Base-by-base conservation (phyloP, 2,797 vertebrate genomes). In the Phalanger gymnotis region DNA sequence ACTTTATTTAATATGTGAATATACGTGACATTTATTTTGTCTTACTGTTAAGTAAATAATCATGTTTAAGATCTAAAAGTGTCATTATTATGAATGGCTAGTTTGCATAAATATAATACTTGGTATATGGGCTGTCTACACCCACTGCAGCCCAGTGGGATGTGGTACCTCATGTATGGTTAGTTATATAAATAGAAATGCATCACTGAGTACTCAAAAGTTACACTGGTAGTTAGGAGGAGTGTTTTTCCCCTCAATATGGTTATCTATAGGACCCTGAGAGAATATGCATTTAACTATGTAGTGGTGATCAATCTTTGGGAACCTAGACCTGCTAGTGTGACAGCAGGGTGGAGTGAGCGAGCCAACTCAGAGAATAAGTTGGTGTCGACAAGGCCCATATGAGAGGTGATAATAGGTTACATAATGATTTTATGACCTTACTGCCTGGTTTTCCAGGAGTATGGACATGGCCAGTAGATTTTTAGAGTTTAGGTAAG, bases 401-500 rank as follows among this genome's bases (percentile, higher is more conserved):
- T 47, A 3, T 47, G 73, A 81, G 40, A 27, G 9, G 40, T 47
- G 40, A 47, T 11, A 27, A 47, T 47, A 27, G 22, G 40, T 81
- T 81, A 81, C 7, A 11, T 47, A 22, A 47, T 25, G 73, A 25
- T 81, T 47, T 22, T 47, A 27, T 25, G 73, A 81, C 19, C 40
- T 47, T 31, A 81, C 90, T 95, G 54, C 40, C 61, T 95, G 30
- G 92, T 92, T 95, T 91, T 93, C 95, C 81, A 91, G 91, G 91
- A 90, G 91, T 54, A 40, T 93, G 54, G 90, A 95, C 90, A 27
- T 90, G 87, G 81, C 54, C 52, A 27, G 61, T n/a, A 96, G 90
- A 57, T 58, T 52, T 66, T 91, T 91, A 93, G 73, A 91, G 90
- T 94, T 53, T 54, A 92, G 92, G 58, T 93, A 61, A 87, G 3